phyloP scores from a whole-genome alignment of 2,888 invertebrate genomes.

The Cepaea hortensis region DNA sequence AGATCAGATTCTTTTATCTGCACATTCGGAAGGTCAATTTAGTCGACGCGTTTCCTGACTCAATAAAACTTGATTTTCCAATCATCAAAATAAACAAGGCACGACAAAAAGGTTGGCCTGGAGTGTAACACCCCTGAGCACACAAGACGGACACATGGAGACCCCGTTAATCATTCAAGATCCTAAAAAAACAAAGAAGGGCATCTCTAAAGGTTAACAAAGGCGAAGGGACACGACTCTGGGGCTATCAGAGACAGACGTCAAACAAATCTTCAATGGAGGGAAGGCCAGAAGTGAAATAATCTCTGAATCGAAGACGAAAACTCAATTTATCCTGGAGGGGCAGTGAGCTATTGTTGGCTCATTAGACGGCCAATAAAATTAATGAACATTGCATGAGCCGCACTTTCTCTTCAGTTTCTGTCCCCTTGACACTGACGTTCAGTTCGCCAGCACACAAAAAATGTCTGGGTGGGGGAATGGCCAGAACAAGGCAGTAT shows the following conservation, averaged over 20 bases:
- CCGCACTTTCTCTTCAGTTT: constrained; percentile 1
- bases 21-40: constrained; percentile 20
- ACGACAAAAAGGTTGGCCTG: constrained; percentile 17
- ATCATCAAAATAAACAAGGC: constrained; percentile 32
- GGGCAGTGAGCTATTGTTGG: constrained; percentile 39
- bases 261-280: constrained; percentile 40
- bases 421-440: neutral
- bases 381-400: constrained; percentile 45
- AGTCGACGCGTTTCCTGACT: constrained; percentile 9
- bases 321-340: constrained; percentile 44
- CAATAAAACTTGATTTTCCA: constrained; percentile 41
- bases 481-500: neutral
- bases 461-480: neutral
- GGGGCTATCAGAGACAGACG: constrained; percentile 40
- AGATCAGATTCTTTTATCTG: neutral
- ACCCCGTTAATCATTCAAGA: constrained; percentile 40
- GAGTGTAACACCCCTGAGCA: constrained; percentile 27
- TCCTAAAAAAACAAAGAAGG: constrained; percentile 40
- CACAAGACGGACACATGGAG: constrained; percentile 27
- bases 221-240: constrained; percentile 44
- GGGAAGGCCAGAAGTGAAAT: constrained; percentile 28
- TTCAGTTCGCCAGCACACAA: neutral
- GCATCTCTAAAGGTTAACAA: constrained; percentile 40
- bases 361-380: constrained; percentile 46
- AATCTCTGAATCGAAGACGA: constrained; percentile 34